Conservation (phyloP, 2,797 vertebrate genomes). For the Hafferia zeledoni region DNA sequence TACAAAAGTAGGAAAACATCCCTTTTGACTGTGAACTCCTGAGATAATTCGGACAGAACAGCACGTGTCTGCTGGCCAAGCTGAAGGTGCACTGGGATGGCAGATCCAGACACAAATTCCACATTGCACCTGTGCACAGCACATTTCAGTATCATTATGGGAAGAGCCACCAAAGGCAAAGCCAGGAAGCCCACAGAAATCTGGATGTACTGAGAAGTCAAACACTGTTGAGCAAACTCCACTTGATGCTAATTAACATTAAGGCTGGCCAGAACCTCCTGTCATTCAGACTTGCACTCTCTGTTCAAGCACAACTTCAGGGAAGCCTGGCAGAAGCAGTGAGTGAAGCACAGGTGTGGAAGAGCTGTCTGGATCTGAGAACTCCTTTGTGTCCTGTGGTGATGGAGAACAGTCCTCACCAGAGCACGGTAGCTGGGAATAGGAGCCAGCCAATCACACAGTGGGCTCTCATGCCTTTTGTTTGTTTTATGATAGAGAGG, state of each 20-base stretch:
- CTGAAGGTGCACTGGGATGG: neutral
- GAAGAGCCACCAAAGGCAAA: neutral
- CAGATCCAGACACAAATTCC: neutral
- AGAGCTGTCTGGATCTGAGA: neutral
- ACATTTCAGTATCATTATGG: neutral
- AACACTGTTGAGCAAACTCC: neutral
- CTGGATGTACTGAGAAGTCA: neutral
- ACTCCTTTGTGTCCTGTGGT: neutral
- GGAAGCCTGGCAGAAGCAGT: constrained; percentile 1
- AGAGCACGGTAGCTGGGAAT: neutral
- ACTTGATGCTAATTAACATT: neutral
- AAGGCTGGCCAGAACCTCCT: constrained; percentile 17
- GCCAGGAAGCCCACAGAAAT: neutral
- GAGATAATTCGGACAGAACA: neutral
- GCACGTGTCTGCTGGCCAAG: neutral
- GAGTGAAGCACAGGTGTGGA: neutral
- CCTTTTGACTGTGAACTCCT: neutral
- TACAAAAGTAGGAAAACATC: neutral
- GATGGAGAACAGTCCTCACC: neutral
- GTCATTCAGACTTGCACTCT: neutral
- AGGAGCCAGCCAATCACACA: constrained; percentile 3
- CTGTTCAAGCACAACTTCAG: neutral
- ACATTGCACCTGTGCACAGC: neutral
- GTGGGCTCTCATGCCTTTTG: neutral
- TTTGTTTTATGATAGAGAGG: neutral